Conservation (phyloP, 2,113 vertebrate species). For the Poeciliopsis turrubarensis region DNA sequence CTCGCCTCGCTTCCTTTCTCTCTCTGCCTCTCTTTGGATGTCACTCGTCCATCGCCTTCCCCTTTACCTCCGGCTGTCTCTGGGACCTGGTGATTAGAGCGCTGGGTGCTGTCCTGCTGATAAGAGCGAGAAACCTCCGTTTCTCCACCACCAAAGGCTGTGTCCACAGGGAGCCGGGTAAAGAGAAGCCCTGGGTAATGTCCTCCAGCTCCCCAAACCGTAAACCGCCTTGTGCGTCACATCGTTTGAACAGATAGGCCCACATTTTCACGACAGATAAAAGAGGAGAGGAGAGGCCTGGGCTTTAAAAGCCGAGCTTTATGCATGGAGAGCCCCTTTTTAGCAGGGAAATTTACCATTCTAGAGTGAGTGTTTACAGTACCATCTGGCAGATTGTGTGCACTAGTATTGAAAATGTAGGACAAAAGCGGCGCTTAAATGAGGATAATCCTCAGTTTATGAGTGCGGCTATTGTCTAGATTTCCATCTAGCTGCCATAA, state of each 20-base stretch:
- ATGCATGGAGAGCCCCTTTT: constrained; percentile 38
- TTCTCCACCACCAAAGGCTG: constrained; percentile 41
- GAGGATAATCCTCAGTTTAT: constrained; percentile 38
- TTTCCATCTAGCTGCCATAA: constrained; percentile 37
- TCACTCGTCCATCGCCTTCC: constrained; percentile 56
- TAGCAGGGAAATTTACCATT: constrained; percentile 32
- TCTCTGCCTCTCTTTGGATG: constrained; percentile 40
- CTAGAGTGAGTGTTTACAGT: constrained; percentile 46
- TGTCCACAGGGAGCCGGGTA: constrained; percentile 63
- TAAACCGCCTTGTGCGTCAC: constrained; percentile 13
- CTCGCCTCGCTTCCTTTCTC: not conserved
- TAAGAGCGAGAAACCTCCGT: constrained; percentile 80
- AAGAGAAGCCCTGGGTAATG: constrained; percentile 50
- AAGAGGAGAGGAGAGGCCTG: constrained; percentile 30
- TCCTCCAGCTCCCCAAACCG: constrained; percentile 26
- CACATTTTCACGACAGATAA: constrained; percentile 48
- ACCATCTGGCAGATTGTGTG: constrained; percentile 47
- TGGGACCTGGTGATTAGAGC: constrained; percentile 84
- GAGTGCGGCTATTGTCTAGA: constrained; percentile 28
- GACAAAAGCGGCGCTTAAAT: constrained; percentile 39
- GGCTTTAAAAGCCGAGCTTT: constrained; percentile 31
- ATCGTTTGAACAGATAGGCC: constrained; percentile 35
- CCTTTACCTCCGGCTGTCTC: constrained; percentile 69
- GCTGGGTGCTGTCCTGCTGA: constrained; percentile 84
- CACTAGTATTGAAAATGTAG: constrained; percentile 35